Conservation (phyloP, 2,113 vertebrate species). For the Picathartes gymnocephalus region DNA sequence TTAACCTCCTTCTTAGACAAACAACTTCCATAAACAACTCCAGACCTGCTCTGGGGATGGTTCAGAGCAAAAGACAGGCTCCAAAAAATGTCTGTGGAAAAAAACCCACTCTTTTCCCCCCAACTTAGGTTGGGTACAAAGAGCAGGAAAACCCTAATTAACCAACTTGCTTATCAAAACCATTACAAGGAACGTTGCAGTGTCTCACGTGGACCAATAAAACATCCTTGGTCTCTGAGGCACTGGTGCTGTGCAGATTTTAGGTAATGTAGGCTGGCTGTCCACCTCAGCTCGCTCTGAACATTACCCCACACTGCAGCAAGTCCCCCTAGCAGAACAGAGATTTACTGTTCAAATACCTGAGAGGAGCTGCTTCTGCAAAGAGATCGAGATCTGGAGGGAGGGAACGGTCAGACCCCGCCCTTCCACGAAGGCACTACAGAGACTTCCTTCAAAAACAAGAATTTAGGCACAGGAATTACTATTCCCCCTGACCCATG, state of each 20-base stretch:
- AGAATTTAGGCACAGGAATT: not conserved
- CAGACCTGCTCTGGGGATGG: not conserved
- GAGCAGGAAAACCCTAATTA: not conserved
- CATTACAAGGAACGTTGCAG: fast-evolving
- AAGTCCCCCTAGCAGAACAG: not conserved
- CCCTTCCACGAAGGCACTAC: not conserved
- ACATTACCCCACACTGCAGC: not conserved
- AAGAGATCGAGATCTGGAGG: not conserved
- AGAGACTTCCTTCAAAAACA: not conserved
- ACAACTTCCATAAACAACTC: not conserved
- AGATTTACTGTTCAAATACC: not conserved
- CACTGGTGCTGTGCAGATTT: not conserved
- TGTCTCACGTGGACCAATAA: not conserved
- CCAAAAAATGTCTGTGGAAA: not conserved
- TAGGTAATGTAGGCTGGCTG: not conserved
- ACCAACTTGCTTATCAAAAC: not conserved
- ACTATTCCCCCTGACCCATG: not conserved
- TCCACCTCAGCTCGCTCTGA: not conserved
- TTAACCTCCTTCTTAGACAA: not conserved
- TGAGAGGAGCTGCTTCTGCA: not conserved
- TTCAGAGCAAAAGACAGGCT: not conserved
- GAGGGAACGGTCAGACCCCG: not conserved
- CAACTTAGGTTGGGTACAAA: fast-evolving
- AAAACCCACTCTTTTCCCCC: fast-evolving
- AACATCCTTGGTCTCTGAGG: not conserved